These are phyloP conservation scores for Geophilus truncorum DNA, from an alignment of 2,888 invertebrate genomes.

Conservation along the genomic window DNA sequence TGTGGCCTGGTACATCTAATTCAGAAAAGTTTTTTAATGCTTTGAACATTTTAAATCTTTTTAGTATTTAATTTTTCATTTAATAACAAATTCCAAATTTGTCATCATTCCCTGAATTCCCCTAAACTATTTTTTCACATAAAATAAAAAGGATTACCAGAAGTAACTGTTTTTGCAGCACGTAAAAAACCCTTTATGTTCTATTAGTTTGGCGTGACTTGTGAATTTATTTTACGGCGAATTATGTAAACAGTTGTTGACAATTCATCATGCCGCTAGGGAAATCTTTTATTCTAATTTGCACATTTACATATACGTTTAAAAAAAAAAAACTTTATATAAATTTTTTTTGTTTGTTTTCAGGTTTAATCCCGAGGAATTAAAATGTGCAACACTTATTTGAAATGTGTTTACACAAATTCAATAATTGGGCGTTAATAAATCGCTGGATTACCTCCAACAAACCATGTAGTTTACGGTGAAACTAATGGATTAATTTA, in stretches of 20 bases:
- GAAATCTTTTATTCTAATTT: not conserved
- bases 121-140: no score
- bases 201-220: not conserved
- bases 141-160: no score
- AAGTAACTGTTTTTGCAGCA: no score
- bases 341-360: not conserved
- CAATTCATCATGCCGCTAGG: not conserved
- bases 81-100: no score
- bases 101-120: no score
- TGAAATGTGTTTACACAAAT: not conserved
- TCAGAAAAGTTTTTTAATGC: no score
- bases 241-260: not conserved
- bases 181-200: no score
- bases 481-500: not conserved
- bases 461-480: not conserved
- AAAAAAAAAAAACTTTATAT: not conserved
- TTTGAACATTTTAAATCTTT: no score
- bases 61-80: no score
- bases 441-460: not conserved
- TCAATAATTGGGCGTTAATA: not conserved
- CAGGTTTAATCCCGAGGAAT: not conserved
- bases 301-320: not conserved
- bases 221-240: not conserved
- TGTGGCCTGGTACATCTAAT: no score
- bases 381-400: not conserved